Evolutionary conservation across 2,797 vertebrate species (phyloP).

Genomic region (Lophius americanus): DNA sequence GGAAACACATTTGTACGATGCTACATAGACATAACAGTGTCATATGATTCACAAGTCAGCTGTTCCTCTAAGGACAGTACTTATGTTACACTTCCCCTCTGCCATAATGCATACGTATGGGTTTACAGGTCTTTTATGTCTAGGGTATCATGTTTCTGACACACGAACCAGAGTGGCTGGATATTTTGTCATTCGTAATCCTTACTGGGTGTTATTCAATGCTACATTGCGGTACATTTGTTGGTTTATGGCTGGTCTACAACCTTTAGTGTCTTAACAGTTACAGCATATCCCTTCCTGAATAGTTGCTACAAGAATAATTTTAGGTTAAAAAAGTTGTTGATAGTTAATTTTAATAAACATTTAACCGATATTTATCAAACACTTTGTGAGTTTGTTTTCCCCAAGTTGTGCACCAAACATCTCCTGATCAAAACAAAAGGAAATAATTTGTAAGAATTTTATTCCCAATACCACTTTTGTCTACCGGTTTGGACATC

Average conservation of each 20-base stretch:
- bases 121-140: constrained; percentile 42
- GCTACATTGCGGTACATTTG: constrained; percentile 3
- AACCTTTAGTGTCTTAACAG: background rate
- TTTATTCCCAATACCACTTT: background rate
- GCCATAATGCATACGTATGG: constrained; percentile 17
- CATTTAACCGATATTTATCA: background rate
- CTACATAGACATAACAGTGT: constrained; percentile 39
- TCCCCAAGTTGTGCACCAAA: background rate
- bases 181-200: constrained; percentile 10
- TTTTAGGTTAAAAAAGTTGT: background rate
- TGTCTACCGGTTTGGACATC: background rate
- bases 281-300: constrained; percentile 12
- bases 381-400: background rate
- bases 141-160: constrained; percentile 42
- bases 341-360: background rate
- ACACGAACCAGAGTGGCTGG: constrained; percentile 22
- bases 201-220: constrained; percentile 28
- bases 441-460: background rate
- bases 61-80: constrained; percentile 19
- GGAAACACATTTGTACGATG: constrained; percentile 27
- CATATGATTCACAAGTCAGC: constrained; percentile 47
- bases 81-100: constrained; percentile 44
- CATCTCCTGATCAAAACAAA: background rate
- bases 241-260: constrained; percentile 5
- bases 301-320: no score